Percentiles rank a stretch among this genome's conserved stretches.
Evolutionary conservation across 2,888 invertebrate species (phyloP).

Genomic region (Pyrocoelia pectoralis): DNA sequence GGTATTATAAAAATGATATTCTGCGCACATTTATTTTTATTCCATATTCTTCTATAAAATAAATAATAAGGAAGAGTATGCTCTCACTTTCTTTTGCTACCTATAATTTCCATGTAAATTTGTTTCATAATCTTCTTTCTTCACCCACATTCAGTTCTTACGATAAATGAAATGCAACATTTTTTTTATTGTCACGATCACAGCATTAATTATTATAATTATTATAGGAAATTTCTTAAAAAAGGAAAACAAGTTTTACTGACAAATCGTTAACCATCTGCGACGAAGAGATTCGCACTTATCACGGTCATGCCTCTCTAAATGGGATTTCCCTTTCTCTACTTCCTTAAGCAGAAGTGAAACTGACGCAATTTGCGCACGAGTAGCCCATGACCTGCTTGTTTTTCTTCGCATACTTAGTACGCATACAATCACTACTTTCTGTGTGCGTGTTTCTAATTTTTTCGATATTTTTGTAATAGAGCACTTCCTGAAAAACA

Average conservation of each 20-base stretch:
- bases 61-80: no score
- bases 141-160: no score
- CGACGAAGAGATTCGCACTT: slow-evolving; percentile 34
- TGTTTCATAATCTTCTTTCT: no score
- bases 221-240: background rate
- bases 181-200: no score
- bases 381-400: slow-evolving; percentile 52
- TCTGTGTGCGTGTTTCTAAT: background rate
- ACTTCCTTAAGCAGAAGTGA: slow-evolving; percentile 53
- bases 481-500: no score
- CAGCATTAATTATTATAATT: no score
- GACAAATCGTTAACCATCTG: slow-evolving; percentile 21
- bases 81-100: no score
- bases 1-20: no score
- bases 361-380: slow-evolving; percentile 47
- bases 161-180: no score
- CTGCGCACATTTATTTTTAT: no score
- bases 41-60: no score
- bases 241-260: slow-evolving; percentile 3
- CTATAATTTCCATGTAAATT: no score
- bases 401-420: background rate
- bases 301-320: slow-evolving; percentile 38
- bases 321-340: slow-evolving; percentile 56
- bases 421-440: background rate
- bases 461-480: background rate